Evolutionary conservation across 2,113 vertebrate species (phyloP), one percentile per base, ranked within the genome.

Genomic region (Colaptes auratus): DNA sequence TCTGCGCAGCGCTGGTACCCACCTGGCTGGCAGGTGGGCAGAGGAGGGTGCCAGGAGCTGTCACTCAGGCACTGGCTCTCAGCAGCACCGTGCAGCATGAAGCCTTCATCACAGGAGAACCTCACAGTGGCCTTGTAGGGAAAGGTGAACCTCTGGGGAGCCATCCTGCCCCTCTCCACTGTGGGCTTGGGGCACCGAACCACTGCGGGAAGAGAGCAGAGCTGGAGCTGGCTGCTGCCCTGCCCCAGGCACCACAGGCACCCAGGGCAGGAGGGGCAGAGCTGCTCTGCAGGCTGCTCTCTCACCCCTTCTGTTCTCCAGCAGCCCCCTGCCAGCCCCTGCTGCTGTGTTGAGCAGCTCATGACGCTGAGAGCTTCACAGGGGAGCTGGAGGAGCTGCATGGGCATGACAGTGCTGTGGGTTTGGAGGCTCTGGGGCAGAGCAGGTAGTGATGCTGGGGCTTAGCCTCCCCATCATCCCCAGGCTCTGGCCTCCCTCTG

Each of bases 21-120:
- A 98, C 97, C 91, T 53, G 94, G 96, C 69, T 13, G 78, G 75
- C 97, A 97, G 74, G 84, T 10, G 16, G 97, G 97, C 56, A 97
- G 5, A 3, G 96, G 78, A 1, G 96, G 96, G 23, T 27, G 9
- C 97, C 97, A 97, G 55, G 52, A 25, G 13, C 97, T 65, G 2
- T 97, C 21, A 3, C 88, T 82, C 30, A 2, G 64, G 58, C 97
- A 97, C 23, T 5, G 86, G 63, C 91, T 97, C 96, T 94, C 82
- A 2, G 12, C 52, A 50, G 88, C 64, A 1, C 97, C 97, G 0
- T 4, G 59, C n/a, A 97, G 89, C 31, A 16, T 0, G 3, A 97
- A 96, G 52, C 73, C 33, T 7, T 92, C 52, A 0, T 81, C 23
- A 4, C 97, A 97, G 39, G n/a, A 77, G 82, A 97, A 97, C 0